phyloP scores from a whole-genome alignment of 2,113 vertebrate species.

The Ctenodactylus gundi region DNA sequence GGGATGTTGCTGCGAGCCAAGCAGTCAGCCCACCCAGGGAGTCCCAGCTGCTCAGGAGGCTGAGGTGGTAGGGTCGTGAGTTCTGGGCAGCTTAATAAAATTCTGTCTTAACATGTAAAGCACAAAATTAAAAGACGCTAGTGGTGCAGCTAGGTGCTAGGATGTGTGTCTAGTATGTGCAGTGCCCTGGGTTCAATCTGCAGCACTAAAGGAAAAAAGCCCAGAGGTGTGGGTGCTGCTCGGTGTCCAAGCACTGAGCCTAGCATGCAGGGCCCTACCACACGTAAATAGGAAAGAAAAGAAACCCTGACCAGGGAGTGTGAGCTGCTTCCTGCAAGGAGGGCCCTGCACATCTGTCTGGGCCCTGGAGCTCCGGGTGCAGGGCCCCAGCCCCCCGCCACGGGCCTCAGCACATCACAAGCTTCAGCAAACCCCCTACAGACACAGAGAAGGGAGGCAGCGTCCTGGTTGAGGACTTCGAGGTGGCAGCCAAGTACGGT shows the following conservation, averaged over 20 bases:
- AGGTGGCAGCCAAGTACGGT: conserved; percentile 89
- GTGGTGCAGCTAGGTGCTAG: background rate
- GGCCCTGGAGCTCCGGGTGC: background rate
- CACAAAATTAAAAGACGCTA: background rate
- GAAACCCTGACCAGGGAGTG: accelerated
- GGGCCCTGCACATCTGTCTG: background rate
- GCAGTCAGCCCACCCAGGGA: background rate
- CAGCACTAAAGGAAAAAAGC: background rate
- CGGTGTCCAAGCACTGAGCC: too few relatives aligned
- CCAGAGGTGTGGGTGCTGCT: background rate
- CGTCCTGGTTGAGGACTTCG: conserved; percentile 87
- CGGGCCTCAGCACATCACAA: accelerated
- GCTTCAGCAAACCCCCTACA: too few relatives aligned
- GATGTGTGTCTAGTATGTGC: background rate
- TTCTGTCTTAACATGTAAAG: background rate
- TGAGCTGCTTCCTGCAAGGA: background rate
- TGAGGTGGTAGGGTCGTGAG: background rate
- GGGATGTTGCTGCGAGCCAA: background rate
- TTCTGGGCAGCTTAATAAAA: background rate
- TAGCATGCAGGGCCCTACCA: too few relatives aligned
- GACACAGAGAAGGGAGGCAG: conserved; percentile 88
- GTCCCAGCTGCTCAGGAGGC: background rate
- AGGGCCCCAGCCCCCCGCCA: background rate
- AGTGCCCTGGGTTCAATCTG: background rate
- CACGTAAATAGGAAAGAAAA: too few relatives aligned